phyloP scores from a whole-genome alignment of 2,797 vertebrate genomes.

The Hafferia zeledoni region DNA sequence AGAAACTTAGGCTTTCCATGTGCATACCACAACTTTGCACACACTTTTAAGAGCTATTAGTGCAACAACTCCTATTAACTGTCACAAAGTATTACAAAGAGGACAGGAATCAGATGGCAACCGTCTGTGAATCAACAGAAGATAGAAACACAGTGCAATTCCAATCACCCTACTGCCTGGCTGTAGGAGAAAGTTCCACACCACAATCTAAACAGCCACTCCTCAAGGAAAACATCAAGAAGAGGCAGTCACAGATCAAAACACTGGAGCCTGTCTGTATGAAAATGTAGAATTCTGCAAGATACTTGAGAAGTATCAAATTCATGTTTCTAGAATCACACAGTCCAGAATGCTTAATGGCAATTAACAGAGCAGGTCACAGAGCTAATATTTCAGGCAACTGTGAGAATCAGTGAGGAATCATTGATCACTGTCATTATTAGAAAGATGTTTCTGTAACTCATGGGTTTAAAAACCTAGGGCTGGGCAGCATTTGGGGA shows the following conservation, averaged over 20 bases:
- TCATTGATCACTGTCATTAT: neutral
- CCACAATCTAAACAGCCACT: neutral
- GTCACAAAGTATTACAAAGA: neutral
- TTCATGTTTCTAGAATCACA: neutral
- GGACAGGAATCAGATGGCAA: neutral
- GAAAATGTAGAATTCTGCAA: neutral
- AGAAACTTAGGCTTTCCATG: neutral
- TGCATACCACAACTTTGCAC: neutral
- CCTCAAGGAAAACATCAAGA: neutral
- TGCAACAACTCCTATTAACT: neutral
- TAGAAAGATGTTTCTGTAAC: neutral
- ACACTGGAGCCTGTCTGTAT: neutral
- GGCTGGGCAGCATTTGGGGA: fast-evolving
- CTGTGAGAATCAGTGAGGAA: neutral
- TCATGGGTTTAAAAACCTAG: neutral
- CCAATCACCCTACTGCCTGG: neutral
- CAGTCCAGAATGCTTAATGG: neutral
- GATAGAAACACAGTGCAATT: neutral
- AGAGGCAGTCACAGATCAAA: neutral
- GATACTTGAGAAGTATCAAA: neutral
- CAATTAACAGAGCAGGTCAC: neutral
- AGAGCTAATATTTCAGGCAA: neutral
- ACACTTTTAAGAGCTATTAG: neutral
- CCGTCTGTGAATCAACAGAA: neutral
- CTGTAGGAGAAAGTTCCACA: neutral